Percentiles rank a stretch among this genome's conserved stretches.
These are phyloP conservation scores for Sebastes cheni DNA, from an alignment of 2,797 vertebrate genomes.

Conservation along the genomic window DNA sequence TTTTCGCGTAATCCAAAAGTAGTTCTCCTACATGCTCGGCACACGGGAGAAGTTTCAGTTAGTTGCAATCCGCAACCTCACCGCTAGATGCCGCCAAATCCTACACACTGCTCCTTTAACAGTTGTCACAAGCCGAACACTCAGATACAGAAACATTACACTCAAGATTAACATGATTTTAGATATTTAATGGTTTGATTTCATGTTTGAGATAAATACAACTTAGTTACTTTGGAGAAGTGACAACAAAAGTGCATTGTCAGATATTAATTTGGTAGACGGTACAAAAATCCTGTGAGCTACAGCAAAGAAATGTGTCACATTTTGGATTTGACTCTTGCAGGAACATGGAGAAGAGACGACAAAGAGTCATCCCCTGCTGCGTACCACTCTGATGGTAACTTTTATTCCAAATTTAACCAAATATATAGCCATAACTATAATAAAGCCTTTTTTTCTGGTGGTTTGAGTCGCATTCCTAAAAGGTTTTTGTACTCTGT, in stretches of 20 bases:
- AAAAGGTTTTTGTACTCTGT: constrained; percentile 15
- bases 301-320: neutral
- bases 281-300: neutral
- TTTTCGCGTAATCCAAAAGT: too few relatives aligned
- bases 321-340: constrained; percentile 18
- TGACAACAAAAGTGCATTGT: neutral
- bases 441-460: neutral
- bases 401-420: neutral
- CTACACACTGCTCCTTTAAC: neutral
- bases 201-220: neutral
- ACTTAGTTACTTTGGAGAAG: neutral
- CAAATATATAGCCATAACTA: neutral
- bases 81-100: neutral
- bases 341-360: constrained; percentile 68
- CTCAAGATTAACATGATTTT: neutral
- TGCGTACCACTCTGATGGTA: constrained; percentile 68
- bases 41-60: neutral
- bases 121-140: neutral
- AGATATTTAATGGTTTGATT: neutral
- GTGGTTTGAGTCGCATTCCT: neutral
- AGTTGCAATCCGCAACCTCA: neutral
- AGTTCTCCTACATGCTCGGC: too few relatives aligned
- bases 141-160: neutral
- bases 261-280: neutral
- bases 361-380: constrained; percentile 38